Percentiles rank a stretch among this genome's conserved stretches.
Conservation (phyloP, 2,888 invertebrate genomes). For the Panzeria rudis region DNA sequence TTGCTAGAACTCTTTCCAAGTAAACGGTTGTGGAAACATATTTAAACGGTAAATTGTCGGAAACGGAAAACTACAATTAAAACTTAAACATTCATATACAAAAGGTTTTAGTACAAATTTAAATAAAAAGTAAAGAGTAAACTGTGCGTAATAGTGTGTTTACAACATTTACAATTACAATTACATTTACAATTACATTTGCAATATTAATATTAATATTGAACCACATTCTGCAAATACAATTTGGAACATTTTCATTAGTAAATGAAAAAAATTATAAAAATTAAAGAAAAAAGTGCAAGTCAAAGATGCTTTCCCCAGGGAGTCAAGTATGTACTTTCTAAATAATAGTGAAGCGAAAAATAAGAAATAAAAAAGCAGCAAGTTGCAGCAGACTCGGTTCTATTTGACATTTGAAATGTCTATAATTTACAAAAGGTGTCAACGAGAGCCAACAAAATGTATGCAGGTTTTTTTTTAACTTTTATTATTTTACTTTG, state of each 20-base stretch:
- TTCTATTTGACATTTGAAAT: conserved; percentile 35
- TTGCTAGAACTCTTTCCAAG: conserved; percentile 41
- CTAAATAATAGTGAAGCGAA: conserved; percentile 1
- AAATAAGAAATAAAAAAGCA: neutral
- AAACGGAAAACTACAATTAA: conserved; percentile 29
- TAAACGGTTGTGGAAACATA: conserved; percentile 57
- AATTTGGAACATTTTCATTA: no score
- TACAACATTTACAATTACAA: no score
- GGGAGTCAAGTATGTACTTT: conserved; percentile 10
- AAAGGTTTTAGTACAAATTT: neutral
- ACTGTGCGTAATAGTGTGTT: neutral
- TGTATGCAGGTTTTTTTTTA: conserved; percentile 50
- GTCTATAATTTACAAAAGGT: conserved; percentile 44
- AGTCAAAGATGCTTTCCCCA: conserved; percentile 30
- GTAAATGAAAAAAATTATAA: neutral
- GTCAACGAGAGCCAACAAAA: conserved; percentile 46
- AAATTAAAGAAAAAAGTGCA: neutral
- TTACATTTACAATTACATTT: no score
- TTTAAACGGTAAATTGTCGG: neutral
- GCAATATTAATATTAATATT: no score
- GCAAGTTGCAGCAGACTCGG: neutral
- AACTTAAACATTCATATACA: neutral
- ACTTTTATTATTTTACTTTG: conserved; percentile 21
- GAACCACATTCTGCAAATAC: no score
- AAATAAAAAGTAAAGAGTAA: neutral